Conservation (phyloP, 2,888 invertebrate species). For the Sesia bembeciformis region DNA sequence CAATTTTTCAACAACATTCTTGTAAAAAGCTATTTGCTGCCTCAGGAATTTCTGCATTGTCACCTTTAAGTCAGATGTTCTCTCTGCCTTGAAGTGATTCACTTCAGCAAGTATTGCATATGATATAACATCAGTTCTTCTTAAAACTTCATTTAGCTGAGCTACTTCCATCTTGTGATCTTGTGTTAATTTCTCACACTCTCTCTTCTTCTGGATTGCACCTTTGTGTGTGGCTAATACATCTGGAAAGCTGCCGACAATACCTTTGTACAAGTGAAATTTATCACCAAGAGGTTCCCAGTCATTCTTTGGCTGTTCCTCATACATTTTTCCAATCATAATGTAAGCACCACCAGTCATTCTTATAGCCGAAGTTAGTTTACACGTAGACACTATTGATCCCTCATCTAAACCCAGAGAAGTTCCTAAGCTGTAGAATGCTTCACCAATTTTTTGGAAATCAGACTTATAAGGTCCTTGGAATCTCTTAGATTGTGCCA, state of each 20-base stretch:
- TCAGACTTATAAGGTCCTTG: slow-evolving; percentile 91
- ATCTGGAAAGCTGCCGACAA: slow-evolving; percentile 92
- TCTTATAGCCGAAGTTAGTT: slow-evolving; percentile 86
- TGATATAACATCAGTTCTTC: slow-evolving; percentile 92
- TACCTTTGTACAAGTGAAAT: slow-evolving; percentile 94
- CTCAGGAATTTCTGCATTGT: slow-evolving; percentile 90
- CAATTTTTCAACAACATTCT: slow-evolving; percentile 84
- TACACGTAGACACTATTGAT: slow-evolving; percentile 75
- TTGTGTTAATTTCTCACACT: slow-evolving; percentile 85
- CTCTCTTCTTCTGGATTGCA: slow-evolving; percentile 90
- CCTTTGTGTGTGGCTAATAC: slow-evolving; percentile 91
- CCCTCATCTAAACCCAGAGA: slow-evolving; percentile 87
- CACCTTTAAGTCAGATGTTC: slow-evolving; percentile 87
- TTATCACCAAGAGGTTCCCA: slow-evolving; percentile 94
- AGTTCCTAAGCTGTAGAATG: slow-evolving; percentile 88
- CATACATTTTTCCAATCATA: slow-evolving; percentile 90
- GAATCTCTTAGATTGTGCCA: slow-evolving; percentile 91
- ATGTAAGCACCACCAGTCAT: slow-evolving; percentile 92
- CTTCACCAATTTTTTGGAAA: slow-evolving; percentile 91
- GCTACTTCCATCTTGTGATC: slow-evolving; percentile 89
- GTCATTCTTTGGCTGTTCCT: slow-evolving; percentile 91
- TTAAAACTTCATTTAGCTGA: slow-evolving; percentile 85
- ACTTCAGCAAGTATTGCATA: slow-evolving; percentile 96
- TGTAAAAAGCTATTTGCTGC: slow-evolving; percentile 94
- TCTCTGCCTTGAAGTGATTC: slow-evolving; percentile 91